Conservation (phyloP, 2,113 vertebrate genomes). For the Neolamprologus tretocephalus region DNA sequence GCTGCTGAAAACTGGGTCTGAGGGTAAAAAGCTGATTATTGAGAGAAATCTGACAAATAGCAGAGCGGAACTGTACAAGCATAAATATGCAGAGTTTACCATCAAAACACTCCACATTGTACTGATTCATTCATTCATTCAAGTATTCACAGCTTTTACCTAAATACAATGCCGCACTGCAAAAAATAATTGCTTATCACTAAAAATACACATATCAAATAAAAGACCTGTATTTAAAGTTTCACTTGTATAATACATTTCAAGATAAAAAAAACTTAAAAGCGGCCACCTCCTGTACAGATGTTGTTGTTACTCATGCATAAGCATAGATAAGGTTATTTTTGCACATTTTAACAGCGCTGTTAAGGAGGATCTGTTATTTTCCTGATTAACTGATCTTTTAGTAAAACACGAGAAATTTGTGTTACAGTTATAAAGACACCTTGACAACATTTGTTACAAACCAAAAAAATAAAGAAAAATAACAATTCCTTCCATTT, state of each 20-base stretch:
- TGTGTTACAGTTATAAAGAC: not conserved
- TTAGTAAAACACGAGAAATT: not conserved
- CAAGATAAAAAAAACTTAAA: rapidly evolving
- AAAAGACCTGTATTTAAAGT: not conserved
- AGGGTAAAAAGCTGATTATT: not conserved
- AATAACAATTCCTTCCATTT: not conserved
- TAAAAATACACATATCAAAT: too few species aligned
- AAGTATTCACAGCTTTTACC: not conserved
- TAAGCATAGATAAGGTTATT: not conserved
- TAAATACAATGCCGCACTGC: not conserved
- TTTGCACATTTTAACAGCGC: not conserved
- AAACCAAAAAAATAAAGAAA: not conserved
- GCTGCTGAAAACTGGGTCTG: not conserved
- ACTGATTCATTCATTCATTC: not conserved
- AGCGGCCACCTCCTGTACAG: not conserved
- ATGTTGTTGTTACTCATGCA: not conserved
- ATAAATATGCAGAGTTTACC: not conserved
- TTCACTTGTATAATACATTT: not conserved
- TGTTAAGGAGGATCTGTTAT: not conserved
- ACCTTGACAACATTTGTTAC: not conserved
- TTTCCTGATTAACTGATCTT: not conserved
- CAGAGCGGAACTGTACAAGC: not conserved
- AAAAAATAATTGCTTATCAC: not conserved
- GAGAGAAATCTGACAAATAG: not conserved
- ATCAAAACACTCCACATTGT: not conserved